Conservation (phyloP, 2,113 vertebrate genomes). For the Accipiter virgatus region DNA sequence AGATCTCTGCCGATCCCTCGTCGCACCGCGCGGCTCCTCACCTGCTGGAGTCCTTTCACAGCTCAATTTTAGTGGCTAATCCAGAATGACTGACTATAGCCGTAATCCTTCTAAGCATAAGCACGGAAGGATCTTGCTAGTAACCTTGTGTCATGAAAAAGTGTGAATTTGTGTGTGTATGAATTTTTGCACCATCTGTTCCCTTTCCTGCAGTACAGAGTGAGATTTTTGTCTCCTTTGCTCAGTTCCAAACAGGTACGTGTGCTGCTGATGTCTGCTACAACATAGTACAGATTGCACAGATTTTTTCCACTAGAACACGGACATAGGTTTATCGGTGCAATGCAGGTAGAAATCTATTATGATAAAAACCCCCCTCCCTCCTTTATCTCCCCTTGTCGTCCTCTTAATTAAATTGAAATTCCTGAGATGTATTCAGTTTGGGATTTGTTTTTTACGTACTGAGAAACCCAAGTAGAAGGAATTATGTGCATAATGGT, state of each 20-base stretch:
- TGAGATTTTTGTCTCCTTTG: not conserved
- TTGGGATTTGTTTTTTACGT: not conserved
- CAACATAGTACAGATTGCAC: not conserved
- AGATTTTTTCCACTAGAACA: not conserved
- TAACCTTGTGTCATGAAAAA: not conserved
- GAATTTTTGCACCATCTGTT: slow-evolving; percentile 37
- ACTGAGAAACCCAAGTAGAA: not conserved
- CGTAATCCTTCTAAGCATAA: not conserved
- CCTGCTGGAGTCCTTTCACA: not conserved
- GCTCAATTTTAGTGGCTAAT: not conserved
- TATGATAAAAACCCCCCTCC: not conserved
- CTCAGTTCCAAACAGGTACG: not conserved
- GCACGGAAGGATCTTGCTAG: not conserved
- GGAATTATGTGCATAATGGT: not conserved
- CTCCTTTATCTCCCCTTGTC: not conserved
- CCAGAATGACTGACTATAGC: not conserved
- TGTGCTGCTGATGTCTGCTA: not conserved
- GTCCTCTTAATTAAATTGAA: slow-evolving; percentile 1
- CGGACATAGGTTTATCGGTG: not conserved
- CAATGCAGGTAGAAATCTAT: not conserved
- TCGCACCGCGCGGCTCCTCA: not conserved
- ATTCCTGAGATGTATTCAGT: not conserved
- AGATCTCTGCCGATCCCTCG: not conserved
- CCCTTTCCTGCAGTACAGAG: not conserved
- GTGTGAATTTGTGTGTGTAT: not conserved